phyloP scores from a whole-genome alignment of 2,888 invertebrate genomes.

The Acronicta psi region DNA sequence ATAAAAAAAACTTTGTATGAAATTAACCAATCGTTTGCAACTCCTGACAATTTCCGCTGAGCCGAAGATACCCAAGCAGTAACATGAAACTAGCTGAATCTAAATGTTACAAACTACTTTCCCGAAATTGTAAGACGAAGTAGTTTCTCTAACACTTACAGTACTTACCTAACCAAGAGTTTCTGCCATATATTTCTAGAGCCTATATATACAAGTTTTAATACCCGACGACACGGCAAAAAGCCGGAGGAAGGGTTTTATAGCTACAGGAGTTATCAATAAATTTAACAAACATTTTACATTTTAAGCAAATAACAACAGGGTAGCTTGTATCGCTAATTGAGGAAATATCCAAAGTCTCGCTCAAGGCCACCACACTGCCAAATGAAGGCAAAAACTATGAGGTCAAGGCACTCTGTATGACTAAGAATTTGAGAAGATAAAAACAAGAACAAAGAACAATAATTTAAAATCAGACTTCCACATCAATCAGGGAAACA shows the following conservation, averaged over 20 bases:
- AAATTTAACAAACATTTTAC: conserved; percentile 27
- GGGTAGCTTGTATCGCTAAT: conserved; percentile 70
- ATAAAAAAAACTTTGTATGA: neutral
- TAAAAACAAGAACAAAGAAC: conserved; percentile 75
- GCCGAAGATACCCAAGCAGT: too few species aligned
- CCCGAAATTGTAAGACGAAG: too few species aligned
- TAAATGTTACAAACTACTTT: too few species aligned
- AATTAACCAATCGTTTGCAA: too few species aligned
- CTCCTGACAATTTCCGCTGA: neutral
- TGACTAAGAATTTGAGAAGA: conserved; percentile 73
- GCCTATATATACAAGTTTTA: too few species aligned
- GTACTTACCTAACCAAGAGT: too few species aligned
- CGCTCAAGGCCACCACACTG: conserved; percentile 76
- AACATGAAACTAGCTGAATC: too few species aligned
- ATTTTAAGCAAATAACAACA: conserved; percentile 46
- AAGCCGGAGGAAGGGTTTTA: too few species aligned
- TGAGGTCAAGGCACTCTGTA: conserved; percentile 78
- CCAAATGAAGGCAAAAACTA: conserved; percentile 80
- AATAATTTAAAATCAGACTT: conserved; percentile 59
- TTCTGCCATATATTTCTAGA: too few species aligned
- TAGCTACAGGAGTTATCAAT: neutral
- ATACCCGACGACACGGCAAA: too few species aligned
- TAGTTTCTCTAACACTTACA: too few species aligned
- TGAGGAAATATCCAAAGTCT: conserved; percentile 79
- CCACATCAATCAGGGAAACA: conserved; percentile 57